phyloP scores from a whole-genome alignment of 2,888 invertebrate species.

The Exephanes ischioxanthus region DNA sequence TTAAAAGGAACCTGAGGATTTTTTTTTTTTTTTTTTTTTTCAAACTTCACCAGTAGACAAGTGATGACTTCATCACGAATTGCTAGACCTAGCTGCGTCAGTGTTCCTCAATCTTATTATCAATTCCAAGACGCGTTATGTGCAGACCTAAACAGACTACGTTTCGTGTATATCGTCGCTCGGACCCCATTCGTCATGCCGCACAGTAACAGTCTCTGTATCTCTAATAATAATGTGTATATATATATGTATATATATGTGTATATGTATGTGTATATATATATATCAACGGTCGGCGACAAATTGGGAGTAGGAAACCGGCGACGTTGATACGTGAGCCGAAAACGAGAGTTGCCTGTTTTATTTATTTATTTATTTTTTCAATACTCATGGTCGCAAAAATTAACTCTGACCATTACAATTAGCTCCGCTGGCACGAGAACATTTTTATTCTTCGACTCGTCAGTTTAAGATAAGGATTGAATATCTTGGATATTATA shows the following conservation, averaged over 20 bases:
- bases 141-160: conserved; percentile 38
- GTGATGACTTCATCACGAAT: conserved; percentile 60
- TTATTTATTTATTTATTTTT: background rate
- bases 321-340: conserved; percentile 49
- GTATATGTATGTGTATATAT: conserved; percentile 12
- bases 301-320: conserved; percentile 57
- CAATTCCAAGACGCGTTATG: conserved; percentile 60
- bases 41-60: conserved; percentile 55
- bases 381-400: background rate
- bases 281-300: conserved; percentile 29
- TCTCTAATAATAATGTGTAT: conserved; percentile 31
- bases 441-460: background rate
- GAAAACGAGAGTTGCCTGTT: conserved; percentile 43
- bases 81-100: conserved; percentile 27
- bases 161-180: conserved; percentile 32
- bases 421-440: background rate
- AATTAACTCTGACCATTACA: background rate
- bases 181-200: conserved; percentile 16
- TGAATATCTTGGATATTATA: background rate
- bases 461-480: background rate
- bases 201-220: conserved; percentile 8
- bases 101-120: conserved; percentile 65
- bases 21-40: background rate
- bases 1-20: conserved; percentile 50
- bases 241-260: background rate